Evolutionary conservation across 92 coral and sea anemone species (phyloP), one percentile per base, ranked within the genome.

Genomic region (Galaxea fascicularis): DNA sequence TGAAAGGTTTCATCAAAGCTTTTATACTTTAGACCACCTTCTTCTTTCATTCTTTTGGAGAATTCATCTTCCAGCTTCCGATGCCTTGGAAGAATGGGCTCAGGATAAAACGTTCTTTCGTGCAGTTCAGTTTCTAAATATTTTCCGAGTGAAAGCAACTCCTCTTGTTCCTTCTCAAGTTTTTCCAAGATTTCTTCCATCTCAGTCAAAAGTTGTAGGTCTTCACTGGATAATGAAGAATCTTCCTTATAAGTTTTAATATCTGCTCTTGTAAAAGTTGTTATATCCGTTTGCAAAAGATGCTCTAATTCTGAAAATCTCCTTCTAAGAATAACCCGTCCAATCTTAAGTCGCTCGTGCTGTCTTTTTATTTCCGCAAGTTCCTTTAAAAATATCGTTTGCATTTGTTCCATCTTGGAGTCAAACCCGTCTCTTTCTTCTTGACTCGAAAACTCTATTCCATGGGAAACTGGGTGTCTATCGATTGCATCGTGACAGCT

Each of bases 1-100:
- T 88, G 96, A 35, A 87, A 83, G 29, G 92, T 91, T 22, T 91
- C 93, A 68, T 96, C 99, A 29, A 84, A 76, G 70, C 99, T 93
- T 53, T 93, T 91, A 75, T 96, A 96, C 57, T 89, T 91, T 73
- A 96, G 71, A 17, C 99, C 98, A 30, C 99, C 99, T 13, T 95
- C 99, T 67, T 63, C 45, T 73, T 89, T 91, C 99, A 97, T 97
- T 79, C 89, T 92, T 84, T 88, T 93, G 22, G 99, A 97, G 75
- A 89, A 93, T 31, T 97, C 98, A 59, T 97, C 99, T 56, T 94
- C 97, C 18, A 92, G 51, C 20, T 81, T 71, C 58, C 90, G 79
- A 27, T 91, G 85, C 29, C 95, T 94, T 8, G 90, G 91, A 78
- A 97, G 31, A 41, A 83, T 77, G 11, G 98, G 99, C 83, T 97